Evolutionary conservation across 2,113 vertebrate species (phyloP).

Genomic region (Potamarius usumacintae): DNA sequence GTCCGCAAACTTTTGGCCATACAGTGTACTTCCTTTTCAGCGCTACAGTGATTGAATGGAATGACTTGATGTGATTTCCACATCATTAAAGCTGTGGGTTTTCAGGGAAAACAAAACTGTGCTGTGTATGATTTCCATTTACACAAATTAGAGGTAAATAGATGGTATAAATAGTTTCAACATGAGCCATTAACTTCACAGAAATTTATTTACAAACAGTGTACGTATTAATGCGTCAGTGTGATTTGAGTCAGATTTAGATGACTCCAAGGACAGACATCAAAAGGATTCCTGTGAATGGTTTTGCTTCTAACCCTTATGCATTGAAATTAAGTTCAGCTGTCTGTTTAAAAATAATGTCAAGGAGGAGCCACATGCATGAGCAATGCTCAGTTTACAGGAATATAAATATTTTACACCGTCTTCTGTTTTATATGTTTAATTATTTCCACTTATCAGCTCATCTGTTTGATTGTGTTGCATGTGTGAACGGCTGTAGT

Average conservation of each 20-base stretch:
- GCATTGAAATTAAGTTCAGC: neutral
- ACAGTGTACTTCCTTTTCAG: neutral
- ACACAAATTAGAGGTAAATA: conserved; percentile 2
- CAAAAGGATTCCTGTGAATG: neutral
- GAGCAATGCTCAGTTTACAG: neutral
- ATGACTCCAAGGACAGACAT: conserved; percentile 9
- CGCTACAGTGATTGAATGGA: neutral
- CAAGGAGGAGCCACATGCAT: neutral
- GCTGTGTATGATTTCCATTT: neutral
- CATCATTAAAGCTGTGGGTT: neutral
- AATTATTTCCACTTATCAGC: neutral
- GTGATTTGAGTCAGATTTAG: neutral
- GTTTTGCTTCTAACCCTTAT: neutral
- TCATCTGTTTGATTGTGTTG: neutral
- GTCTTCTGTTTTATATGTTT: neutral
- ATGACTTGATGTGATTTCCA: neutral
- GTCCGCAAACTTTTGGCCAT: neutral
- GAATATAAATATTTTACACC: neutral
- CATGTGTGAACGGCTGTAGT: neutral
- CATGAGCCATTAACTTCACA: neutral
- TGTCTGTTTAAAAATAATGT: neutral
- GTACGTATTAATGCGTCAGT: neutral
- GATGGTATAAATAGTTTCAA: neutral
- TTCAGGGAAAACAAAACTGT: neutral
- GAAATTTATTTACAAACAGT: neutral